Base-by-base conservation (phyloP, 2,113 vertebrate species). In the Mastomys coucha region DNA sequence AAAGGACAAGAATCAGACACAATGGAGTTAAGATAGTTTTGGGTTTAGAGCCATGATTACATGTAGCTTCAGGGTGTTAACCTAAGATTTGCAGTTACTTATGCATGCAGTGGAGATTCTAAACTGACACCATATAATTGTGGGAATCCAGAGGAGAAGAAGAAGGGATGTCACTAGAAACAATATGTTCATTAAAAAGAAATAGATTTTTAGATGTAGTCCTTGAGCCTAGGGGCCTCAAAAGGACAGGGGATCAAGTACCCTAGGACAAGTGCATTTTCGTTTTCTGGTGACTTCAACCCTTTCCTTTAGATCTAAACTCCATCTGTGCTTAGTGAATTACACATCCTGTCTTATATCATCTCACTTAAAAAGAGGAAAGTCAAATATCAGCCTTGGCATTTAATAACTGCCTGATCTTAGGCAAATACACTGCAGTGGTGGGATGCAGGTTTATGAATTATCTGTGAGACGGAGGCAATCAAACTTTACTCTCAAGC, bases 361-460 rank as follows among this genome's bases (percentile, higher is more conserved):
- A 16, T 76, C 75, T 92, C 45, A 7, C 58, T 63, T 78, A 51
- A 70, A 88, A 88, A 90, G 75, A n/a, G 39, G 67, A 86, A 94
- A 94, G 70, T 70, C 90, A 93, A 91, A 80, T 49, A 65, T 42
- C 49, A 31, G 75, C 51, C 26, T 36, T 9, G 10, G 49, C 22
- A 42, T 94, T 96, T 67, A 80, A 67, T 49, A 96, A 88, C 80
- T 53, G 51, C 78, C 84, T 60, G 70, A 49, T 90, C 51, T 88
- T 39, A 76, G 70, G 78, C 56, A 93, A 97, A 89, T 36, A 76
- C 10, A 49, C 76, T 72, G 80, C 56, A 58, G 51, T 24, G 70
- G 84, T 58, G n/a, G 0, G 45, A 86, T 72, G 58, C 10, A 9
- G 42, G 53, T 9, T 81, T 86, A 87, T 82, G 91, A 91, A 78